Base-by-base conservation (phyloP, 2,888 invertebrate species). In the Callyntrura sp. region DNA sequence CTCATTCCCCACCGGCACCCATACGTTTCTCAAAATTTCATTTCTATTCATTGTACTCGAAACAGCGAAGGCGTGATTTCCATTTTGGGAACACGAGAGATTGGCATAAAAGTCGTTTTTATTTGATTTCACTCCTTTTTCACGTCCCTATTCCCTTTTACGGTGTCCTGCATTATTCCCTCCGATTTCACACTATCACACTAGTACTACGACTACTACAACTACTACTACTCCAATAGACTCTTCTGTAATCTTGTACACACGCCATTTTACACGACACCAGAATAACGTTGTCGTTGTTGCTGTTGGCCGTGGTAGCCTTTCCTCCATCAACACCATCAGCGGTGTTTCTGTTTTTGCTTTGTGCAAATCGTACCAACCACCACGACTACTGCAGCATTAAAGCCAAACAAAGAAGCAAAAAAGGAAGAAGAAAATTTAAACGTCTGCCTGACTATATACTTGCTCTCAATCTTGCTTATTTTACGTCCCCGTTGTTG, bases 41-140 rank as follows among this genome's bases (percentile, higher is more conserved):
- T n/a, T 45, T 35, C 70, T 11, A 20, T 45, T 35, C 45, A 70
- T 45, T 70, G 20, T 20, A 70, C 20, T 70, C 70, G n/a, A 70
- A 70, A 8, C 70, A 70, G 9, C 70, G n/a, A n/a, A n/a, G n/a
- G n/a, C n/a, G 45, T 20, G 43, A 45, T 35, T 45, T 70, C n/a
- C 70, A 70, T 70, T 70, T n/a, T 70, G 12, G 45, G n/a, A 68
- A 68, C 68, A 35, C 35, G 70, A 70, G n/a, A n/a, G 20, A 70
- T 45, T 35, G 45, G 45, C 70, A 70, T 70, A 70, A 70, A 70
- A 70, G 9, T 45, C 43, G n/a, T 0, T n/a, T 70, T 62, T 70
- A 70, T 70, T 70, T 70, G 43, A 70, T 70, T 70, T 70, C 12
- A n/a, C n/a, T 45, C 45, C 11, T 17, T 70, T 45, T 20, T 57